Evolutionary conservation across 1,140 invertebrate species (phyloP).

Genomic region (Euborellia annulipes): DNA sequence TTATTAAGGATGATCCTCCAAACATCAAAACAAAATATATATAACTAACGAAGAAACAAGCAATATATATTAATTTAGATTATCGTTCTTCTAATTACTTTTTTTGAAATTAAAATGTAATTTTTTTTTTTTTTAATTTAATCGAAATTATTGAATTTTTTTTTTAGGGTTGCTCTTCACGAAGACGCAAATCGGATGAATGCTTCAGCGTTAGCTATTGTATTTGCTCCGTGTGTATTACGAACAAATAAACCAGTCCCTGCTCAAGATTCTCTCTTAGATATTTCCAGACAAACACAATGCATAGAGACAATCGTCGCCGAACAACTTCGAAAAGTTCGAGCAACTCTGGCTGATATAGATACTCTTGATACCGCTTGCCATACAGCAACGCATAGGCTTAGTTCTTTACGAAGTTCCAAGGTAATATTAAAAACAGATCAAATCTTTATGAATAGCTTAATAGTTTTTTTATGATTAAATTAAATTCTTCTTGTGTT

Average conservation of each 20-base stretch:
- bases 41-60: too few relatives aligned
- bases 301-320: slow-evolving; percentile 79
- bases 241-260: slow-evolving; percentile 69
- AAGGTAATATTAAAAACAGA: slow-evolving; percentile 42
- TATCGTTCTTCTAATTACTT: neutral
- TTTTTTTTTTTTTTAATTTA: neutral
- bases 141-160: neutral
- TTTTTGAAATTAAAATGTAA: neutral
- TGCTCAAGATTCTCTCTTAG: slow-evolving; percentile 75
- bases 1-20: too few relatives aligned
- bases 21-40: too few relatives aligned
- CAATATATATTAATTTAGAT: too few relatives aligned
- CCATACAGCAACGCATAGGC: slow-evolving; percentile 54
- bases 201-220: slow-evolving; percentile 76
- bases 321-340: slow-evolving; percentile 58
- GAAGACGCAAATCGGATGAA: slow-evolving; percentile 88
- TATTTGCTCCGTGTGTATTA: slow-evolving; percentile 88
- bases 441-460: too few relatives aligned
- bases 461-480: too few relatives aligned
- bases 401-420: slow-evolving; percentile 55
- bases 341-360: slow-evolving; percentile 70
- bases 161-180: slow-evolving; percentile 53
- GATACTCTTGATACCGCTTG: slow-evolving; percentile 69
- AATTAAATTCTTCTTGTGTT: too few relatives aligned
- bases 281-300: slow-evolving; percentile 60